These are phyloP conservation scores for Norana najaformis DNA, from an alignment of 2,888 invertebrate species.

Conservation along the genomic window DNA sequence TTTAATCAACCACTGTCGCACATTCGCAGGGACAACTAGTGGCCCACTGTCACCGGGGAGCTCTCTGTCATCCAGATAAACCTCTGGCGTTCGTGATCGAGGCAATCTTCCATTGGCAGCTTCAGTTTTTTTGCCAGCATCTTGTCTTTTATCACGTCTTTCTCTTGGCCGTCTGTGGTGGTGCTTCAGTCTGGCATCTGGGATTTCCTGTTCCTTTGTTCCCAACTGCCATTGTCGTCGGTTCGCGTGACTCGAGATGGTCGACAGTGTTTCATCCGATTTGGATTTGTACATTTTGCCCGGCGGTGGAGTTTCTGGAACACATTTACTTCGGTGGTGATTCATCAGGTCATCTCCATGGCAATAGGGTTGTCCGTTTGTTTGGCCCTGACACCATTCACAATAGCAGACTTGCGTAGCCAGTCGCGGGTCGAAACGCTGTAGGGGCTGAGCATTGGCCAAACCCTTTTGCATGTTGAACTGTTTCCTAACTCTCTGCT, in stretches of 20 bases:
- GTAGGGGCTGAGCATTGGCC: conserved; percentile 38
- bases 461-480: conserved; percentile 52
- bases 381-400: conserved; percentile 34
- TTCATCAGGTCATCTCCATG: conserved; percentile 34
- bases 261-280: conserved; percentile 44
- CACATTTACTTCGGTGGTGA: neutral
- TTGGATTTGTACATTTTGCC: conserved; percentile 40
- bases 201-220: neutral
- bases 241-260: conserved; percentile 38
- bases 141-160: neutral
- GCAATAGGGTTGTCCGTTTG: conserved; percentile 22
- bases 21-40: conserved; percentile 15
- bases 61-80: neutral
- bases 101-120: neutral
- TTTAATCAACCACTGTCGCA: conserved; percentile 9
- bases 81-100: conserved; percentile 5
- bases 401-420: conserved; percentile 23
- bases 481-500: conserved; percentile 50
- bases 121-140: neutral
- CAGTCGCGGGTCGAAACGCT: conserved; percentile 29
- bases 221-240: conserved; percentile 31
- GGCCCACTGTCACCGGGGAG: neutral
- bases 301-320: conserved; percentile 20
- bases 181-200: neutral
- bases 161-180: neutral